Base-by-base conservation (phyloP, 2,113 vertebrate species). In the Festucalex cinctus region DNA sequence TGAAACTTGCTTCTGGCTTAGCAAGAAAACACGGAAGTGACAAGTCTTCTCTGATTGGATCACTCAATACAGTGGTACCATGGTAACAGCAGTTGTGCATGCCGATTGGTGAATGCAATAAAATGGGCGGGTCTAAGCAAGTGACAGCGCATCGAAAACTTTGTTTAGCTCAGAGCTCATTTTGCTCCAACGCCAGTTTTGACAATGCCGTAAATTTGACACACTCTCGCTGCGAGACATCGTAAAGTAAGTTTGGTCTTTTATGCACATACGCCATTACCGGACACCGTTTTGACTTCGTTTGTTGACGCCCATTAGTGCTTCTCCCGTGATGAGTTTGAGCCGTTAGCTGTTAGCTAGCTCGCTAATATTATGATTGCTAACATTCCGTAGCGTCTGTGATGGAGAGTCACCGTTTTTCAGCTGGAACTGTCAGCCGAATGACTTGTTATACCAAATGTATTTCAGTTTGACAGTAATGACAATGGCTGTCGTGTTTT, bases 141-240 rank as follows among this genome's bases (percentile, higher is more conserved):
- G 37, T 82, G 74, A 64, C 65, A 57, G 63, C 37, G 22, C 1
- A 67, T n/a, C 66, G 53, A 76, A 86, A 89, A 74, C 88, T 87
- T 89, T 77, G 48, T 83, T n/a, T 84, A 82, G 83, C 85, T 66
- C 3, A 26, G 0, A 39, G 86, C 79, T 85, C 83, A 85, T 82
- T 75, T 72, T 62, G 20, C 6, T 62, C 16, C n/a, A 35, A 51
- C 44, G 49, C 32, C n/a, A 60, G 16, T 67, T 9, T 46, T n/a
- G 32, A 37, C 5, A 32, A 79, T 84, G 73, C 62, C 32, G 24
- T 9, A 0, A 19, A 14, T 9, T 8, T 58, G 17, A 68, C 28
- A 19, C 22, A 39, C 8, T 20, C 9, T 19, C n/a, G 0, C 2
- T 6, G 9, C 3, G 36, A 49, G 43, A 22, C 17, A 6, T 16